These are phyloP conservation scores for Pseudotriccus pelzelni DNA, from an alignment of 2,797 vertebrate species.

Conservation along the genomic window DNA sequence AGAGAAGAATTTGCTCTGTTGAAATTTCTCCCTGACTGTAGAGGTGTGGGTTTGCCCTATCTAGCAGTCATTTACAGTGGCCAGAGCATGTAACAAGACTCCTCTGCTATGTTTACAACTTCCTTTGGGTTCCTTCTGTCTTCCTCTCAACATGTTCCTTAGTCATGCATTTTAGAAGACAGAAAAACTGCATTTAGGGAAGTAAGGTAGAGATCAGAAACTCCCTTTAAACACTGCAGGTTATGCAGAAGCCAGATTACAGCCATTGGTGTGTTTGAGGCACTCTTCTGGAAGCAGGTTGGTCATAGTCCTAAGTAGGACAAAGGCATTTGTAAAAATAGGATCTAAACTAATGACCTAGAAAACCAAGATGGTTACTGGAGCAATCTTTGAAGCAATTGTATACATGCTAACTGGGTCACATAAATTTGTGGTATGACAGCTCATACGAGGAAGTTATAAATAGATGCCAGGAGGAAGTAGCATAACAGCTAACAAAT, in stretches of 20 bases:
- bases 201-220: not conserved
- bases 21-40: not conserved
- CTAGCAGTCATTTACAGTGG: not conserved
- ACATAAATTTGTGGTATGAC: constrained; percentile 38
- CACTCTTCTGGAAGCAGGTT: not conserved
- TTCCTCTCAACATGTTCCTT: not conserved
- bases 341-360: constrained; percentile 3
- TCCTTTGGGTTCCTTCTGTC: not conserved
- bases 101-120: not conserved
- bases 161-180: not conserved
- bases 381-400: not conserved
- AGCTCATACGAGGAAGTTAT: constrained; percentile 45
- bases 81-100: not conserved
- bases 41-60: not conserved
- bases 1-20: not conserved
- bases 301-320: not conserved
- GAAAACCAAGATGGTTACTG: constrained; percentile 38
- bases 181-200: not conserved
- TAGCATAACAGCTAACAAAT: not conserved
- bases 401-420: constrained; percentile 6
- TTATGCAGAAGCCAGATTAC: not conserved
- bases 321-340: constrained; percentile 42
- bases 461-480: constrained; percentile 50
- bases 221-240: not conserved
- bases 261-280: not conserved